Percentiles rank a stretch among this genome's conserved stretches.
These are phyloP conservation scores for Lapara coniferarum DNA, from an alignment of 2,888 invertebrate species.

Conservation along the genomic window DNA sequence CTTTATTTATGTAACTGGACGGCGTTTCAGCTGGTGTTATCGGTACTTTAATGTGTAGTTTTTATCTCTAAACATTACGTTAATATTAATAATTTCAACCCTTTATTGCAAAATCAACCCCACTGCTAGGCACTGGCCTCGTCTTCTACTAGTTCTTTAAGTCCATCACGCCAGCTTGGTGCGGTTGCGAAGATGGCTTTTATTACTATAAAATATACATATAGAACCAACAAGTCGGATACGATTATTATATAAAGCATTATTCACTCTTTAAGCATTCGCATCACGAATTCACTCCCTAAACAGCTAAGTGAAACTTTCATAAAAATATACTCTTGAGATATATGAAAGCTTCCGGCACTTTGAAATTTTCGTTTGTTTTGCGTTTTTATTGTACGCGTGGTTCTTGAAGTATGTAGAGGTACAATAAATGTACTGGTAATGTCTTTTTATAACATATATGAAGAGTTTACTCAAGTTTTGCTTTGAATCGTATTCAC, in stretches of 20 bases:
- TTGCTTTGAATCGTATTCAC: background rate
- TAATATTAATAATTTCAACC: no score
- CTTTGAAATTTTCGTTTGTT: conserved; percentile 3
- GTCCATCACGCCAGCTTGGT: no score
- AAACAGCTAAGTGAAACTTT: conserved; percentile 21
- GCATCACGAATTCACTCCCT: conserved; percentile 10
- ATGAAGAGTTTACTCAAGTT: background rate
- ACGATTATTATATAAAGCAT: background rate
- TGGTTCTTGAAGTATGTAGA: background rate
- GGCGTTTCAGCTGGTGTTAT: no score
- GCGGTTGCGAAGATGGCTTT: no score
- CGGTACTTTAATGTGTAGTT: no score
- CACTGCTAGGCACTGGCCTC: no score
- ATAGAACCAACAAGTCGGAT: no score
- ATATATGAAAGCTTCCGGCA: conserved; percentile 6
- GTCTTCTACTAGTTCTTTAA: no score
- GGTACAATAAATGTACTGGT: background rate
- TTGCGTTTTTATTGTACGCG: conserved; percentile 7
- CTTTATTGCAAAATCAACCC: no score
- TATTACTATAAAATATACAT: no score
- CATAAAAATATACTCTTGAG: conserved; percentile 16
- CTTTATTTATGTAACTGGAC: background rate
- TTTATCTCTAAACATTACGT: no score
- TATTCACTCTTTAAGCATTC: background rate
- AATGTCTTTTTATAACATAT: background rate